Conservation (phyloP, 2,113 vertebrate genomes). For the Lethenteron camtschaticum region DNA sequence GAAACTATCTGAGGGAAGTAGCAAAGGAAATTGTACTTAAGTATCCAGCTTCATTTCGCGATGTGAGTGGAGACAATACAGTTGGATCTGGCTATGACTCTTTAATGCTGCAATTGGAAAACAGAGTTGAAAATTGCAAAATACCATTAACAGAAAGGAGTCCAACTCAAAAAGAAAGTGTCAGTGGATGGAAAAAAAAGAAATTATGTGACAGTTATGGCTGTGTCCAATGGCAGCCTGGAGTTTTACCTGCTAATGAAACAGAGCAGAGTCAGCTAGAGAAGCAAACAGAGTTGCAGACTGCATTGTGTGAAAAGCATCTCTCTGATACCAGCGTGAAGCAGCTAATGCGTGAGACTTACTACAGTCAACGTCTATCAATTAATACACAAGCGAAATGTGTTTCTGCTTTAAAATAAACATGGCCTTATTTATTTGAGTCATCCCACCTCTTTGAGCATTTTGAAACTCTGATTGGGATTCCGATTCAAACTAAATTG, state of each 20-base stretch:
- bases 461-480: constrained; percentile 1
- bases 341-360: background rate
- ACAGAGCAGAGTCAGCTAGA: background rate
- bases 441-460: constrained; percentile 11
- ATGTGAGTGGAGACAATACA: constrained; percentile 7
- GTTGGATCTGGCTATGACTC: constrained; percentile 6
- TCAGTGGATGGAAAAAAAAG: background rate
- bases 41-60: constrained; percentile 8
- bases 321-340: background rate
- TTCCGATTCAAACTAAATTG: constrained; percentile 3
- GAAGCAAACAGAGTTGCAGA: no score
- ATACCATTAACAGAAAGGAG: background rate
- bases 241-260: background rate
- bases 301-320: constrained; percentile 7
- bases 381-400: no score
- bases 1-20: constrained; percentile 8
- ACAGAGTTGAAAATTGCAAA: constrained; percentile 8
- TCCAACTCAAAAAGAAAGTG: no score
- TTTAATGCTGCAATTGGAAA: constrained; percentile 9
- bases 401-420: constrained; percentile 7
- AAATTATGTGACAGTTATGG: constrained; percentile 2
- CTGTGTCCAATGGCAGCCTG: constrained; percentile 8
- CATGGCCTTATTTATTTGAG: constrained; percentile 10
- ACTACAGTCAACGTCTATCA: no score
- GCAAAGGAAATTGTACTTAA: constrained; percentile 7